phyloP scores from a whole-genome alignment of 2,888 invertebrate genomes.

The Melipona beecheii region DNA sequence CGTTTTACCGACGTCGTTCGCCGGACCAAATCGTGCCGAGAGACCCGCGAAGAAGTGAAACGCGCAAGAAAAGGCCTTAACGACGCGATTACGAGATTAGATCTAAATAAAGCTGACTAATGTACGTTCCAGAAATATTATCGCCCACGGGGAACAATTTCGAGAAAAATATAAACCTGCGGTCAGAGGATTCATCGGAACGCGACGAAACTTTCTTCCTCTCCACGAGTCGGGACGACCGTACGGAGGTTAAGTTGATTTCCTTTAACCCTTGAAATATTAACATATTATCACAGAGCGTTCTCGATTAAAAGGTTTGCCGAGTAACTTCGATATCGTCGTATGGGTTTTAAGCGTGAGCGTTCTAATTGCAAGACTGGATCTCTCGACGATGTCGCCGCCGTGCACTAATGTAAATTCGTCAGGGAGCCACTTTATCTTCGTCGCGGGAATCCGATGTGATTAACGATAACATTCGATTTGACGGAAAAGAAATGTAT shows the following conservation, averaged over 20 bases:
- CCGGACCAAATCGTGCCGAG: too few species aligned
- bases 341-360: not conserved
- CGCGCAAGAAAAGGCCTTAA: not conserved
- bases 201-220: conserved; percentile 5
- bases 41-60: not conserved
- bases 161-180: not conserved
- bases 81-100: conserved; percentile 40
- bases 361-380: conserved; percentile 36
- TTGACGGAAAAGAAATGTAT: conserved; percentile 48
- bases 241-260: conserved; percentile 1
- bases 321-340: conserved; percentile 35
- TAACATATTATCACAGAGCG: conserved; percentile 7
- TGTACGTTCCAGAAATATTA: conserved; percentile 10
- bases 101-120: conserved; percentile 4
- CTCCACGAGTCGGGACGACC: not conserved
- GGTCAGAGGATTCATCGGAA: conserved; percentile 4
- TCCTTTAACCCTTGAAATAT: conserved; percentile 8
- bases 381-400: conserved; percentile 3
- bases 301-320: conserved; percentile 11
- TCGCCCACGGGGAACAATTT: conserved; percentile 1
- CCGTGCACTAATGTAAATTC: conserved; percentile 54
- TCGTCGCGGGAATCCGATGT: conserved; percentile 43
- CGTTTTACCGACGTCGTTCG: conserved; percentile 18
- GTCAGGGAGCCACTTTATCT: conserved; percentile 46
- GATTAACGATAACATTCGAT: conserved; percentile 64